phyloP scores from a whole-genome alignment of 2,113 vertebrate genomes.

The Catharus bicknelli region DNA sequence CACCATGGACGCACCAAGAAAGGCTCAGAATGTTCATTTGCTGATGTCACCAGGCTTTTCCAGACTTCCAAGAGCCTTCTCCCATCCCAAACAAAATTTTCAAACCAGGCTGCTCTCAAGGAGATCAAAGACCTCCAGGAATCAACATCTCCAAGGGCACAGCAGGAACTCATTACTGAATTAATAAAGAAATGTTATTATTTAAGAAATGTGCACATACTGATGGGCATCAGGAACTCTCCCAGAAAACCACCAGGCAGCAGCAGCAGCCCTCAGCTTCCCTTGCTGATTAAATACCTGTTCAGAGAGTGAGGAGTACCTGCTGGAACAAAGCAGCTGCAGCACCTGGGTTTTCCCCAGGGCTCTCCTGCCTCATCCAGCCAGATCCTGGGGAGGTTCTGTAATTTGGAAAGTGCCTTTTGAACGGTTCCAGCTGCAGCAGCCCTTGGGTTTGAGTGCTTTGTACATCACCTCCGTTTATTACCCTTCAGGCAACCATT shows the following conservation, averaged over 20 bases:
- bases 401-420: slow-evolving; percentile 10
- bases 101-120: neutral
- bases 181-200: too few relatives aligned
- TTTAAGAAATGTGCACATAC: neutral
- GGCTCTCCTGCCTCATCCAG: slow-evolving; percentile 7
- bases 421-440: slow-evolving; percentile 30
- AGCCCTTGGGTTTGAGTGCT: neutral
- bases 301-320: neutral
- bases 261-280: fast-evolving
- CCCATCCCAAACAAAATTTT: neutral
- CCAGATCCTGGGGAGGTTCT: neutral
- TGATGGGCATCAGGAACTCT: fast-evolving
- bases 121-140: neutral
- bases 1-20: fast-evolving
- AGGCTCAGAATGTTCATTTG: neutral
- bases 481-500: neutral
- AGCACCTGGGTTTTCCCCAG: slow-evolving; percentile 16
- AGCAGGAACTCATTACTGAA: neutral
- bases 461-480: neutral
- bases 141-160: neutral
- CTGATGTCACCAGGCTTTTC: neutral
- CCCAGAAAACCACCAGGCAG: fast-evolving
- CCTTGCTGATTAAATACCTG: neutral
- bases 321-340: slow-evolving; percentile 15
- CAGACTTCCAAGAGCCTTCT: neutral